phyloP scores from a whole-genome alignment of 2,797 vertebrate species.

The Eulemur albifrons region DNA sequence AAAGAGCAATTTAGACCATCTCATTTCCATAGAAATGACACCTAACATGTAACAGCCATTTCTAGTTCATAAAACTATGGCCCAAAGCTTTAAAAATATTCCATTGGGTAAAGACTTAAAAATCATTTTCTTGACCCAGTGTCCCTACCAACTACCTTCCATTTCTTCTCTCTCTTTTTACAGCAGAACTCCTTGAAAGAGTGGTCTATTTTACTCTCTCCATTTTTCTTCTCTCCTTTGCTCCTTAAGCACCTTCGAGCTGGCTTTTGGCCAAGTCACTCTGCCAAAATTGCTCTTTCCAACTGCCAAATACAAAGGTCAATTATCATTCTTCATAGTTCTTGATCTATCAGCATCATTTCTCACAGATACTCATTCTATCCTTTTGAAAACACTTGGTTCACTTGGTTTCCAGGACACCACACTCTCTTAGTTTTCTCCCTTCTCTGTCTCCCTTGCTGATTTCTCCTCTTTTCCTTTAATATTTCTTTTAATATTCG shows the following conservation, averaged over 20 bases:
- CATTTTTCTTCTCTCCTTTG: not conserved
- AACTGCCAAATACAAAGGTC: not conserved
- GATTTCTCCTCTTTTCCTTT: not conserved
- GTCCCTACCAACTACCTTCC: not conserved
- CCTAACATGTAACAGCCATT: not conserved
- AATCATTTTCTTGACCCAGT: not conserved
- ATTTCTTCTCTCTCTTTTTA: not conserved
- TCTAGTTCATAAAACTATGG: not conserved
- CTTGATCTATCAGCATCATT: not conserved
- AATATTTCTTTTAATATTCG: not conserved
- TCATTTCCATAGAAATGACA: conserved; percentile 8
- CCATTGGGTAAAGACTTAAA: not conserved
- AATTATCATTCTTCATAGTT: not conserved
- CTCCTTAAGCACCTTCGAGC: not conserved
- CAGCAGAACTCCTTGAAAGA: not conserved
- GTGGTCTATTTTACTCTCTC: not conserved
- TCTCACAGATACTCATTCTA: not conserved
- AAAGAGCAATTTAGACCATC: not conserved
- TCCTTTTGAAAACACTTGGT: not conserved
- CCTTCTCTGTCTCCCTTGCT: not conserved
- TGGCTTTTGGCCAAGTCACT: not conserved
- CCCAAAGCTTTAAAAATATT: conserved; percentile 8
- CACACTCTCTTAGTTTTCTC: not conserved
- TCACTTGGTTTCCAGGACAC: not conserved
- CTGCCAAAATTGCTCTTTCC: not conserved